Evolutionary conservation across 1,140 invertebrate species (phyloP).

Genomic region (Belonocnema kinseyi): DNA sequence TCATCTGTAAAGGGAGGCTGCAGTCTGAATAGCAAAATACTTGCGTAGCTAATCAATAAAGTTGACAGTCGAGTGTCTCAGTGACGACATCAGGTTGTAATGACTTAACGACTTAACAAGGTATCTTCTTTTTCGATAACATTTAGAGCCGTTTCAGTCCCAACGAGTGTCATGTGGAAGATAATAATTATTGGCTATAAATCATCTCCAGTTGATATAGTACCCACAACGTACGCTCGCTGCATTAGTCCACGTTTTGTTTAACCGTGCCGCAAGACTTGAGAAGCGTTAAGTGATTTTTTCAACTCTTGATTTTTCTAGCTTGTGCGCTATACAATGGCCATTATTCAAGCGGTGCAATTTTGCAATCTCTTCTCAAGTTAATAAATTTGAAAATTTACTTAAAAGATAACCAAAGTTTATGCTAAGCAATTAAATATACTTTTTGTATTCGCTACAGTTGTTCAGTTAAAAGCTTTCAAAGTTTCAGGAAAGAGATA

Average conservation of each 20-base stretch:
- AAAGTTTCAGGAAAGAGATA: too few species aligned
- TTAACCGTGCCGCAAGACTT: background rate
- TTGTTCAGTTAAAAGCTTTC: too few species aligned
- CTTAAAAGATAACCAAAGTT: too few species aligned
- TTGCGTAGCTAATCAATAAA: constrained; percentile 50
- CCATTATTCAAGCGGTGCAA: too few species aligned
- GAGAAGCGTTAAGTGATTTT: background rate
- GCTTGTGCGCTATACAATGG: too few species aligned
- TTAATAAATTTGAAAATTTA: too few species aligned
- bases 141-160: constrained; percentile 40
- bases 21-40: background rate
- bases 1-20: background rate
- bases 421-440: too few species aligned
- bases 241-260: background rate
- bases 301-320: background rate
- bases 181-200: constrained; percentile 58
- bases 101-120: constrained; percentile 57
- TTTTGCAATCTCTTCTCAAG: too few species aligned
- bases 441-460: too few species aligned
- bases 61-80: constrained; percentile 39
- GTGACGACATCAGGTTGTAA: constrained; percentile 45
- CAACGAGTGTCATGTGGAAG: constrained; percentile 38
- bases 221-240: constrained; percentile 49
- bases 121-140: constrained; percentile 38
- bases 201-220: constrained; percentile 52